Base-by-base conservation (phyloP, 2,797 vertebrate genomes). In the Crenichthys baileyi region DNA sequence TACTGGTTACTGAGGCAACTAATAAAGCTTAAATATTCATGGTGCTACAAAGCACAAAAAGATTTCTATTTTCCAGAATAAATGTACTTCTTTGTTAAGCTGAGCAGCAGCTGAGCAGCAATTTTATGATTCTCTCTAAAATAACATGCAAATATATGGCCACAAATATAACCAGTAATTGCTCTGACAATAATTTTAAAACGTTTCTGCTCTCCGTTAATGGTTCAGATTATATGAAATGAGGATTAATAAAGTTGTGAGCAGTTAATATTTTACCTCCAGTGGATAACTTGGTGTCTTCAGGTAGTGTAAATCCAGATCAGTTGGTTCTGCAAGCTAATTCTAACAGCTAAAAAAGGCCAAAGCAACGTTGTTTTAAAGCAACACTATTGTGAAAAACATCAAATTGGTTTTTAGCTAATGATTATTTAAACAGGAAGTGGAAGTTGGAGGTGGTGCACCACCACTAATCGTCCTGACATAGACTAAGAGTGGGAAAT, bases 1-100 rank as follows among this genome's bases (percentile, higher is more conserved):
- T 51, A 58, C 48, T 76, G 75, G 72, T 83, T 83, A 63, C 79
- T 56, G 29, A 63, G 77, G 75, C n/a, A 81, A 79, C 65, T 84
- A 87, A 84, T 89, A 50, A 63, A 75, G 76, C 70, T 70, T 83
- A 71, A 79, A 81, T 76, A 77, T 79, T 77, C 81, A 77, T 60
- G 53, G 78, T 26, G 22, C 67, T 70, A 7, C 41, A 46, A 81
- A 60, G 80, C 70, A 76, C 65, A 78, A 58, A 72, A 72, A 68
- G 39, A 36, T 72, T 73, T 51, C 48, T n/a, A 70, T 82, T 78
- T 26, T 70, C 76, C 70, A 86, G 88, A 82, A 55, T 60, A 22
- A 79, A 78, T 70, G 22, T 73, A 72, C 76, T 83, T 60, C 50
- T 85, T 80, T 75, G 26, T 72, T 70, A 85, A 74, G 67, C 60